Evolutionary conservation across 2,113 vertebrate species (phyloP).

Genomic region (Heterochromis multidens): DNA sequence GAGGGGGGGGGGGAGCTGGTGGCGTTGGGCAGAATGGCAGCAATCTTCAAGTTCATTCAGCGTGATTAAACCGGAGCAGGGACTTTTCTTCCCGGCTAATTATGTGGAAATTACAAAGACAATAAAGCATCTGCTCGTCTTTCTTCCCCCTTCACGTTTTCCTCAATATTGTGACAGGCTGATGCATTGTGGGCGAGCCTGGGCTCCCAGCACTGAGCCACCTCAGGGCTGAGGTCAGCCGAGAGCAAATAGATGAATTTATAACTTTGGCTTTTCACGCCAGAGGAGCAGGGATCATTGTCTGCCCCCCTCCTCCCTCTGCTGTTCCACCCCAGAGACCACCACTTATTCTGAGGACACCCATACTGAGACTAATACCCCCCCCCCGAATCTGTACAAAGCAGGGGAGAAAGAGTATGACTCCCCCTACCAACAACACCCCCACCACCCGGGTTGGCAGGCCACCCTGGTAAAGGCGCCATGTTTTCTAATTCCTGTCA

Average conservation of each 20-base stretch:
- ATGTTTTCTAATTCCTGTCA: constrained; percentile 29
- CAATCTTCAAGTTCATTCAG: constrained; percentile 97
- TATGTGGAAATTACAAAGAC: constrained; percentile 98
- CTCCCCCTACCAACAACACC: neutral
- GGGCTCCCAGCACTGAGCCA: constrained; percentile 70
- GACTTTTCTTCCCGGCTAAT: constrained; percentile 96
- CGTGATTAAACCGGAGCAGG: constrained; percentile 88
- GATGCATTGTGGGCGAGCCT: constrained; percentile 92
- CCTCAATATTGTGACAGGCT: constrained; percentile 96
- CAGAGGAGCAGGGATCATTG: constrained; percentile 81
- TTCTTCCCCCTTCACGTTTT: constrained; percentile 88
- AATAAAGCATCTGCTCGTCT: constrained; percentile 99
- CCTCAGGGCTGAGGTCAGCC: constrained; percentile 89
- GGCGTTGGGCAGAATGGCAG: constrained; percentile 77
- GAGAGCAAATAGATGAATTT: constrained; percentile 99
- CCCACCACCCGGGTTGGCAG: neutral
- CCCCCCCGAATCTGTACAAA: constrained; percentile 31
- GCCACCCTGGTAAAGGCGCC: constrained; percentile 18
- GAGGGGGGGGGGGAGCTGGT: neutral
- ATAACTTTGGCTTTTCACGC: constrained; percentile 93
- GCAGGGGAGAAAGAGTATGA: neutral
- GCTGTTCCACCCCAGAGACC: constrained; percentile 80
- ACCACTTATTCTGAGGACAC: constrained; percentile 83
- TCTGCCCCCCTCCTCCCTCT: constrained; percentile 71
- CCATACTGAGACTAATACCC: constrained; percentile 73